These are phyloP conservation scores for Montipora sp. DNA, from an alignment of 64 coral and sea anemone genomes.

Conservation along the genomic window DNA sequence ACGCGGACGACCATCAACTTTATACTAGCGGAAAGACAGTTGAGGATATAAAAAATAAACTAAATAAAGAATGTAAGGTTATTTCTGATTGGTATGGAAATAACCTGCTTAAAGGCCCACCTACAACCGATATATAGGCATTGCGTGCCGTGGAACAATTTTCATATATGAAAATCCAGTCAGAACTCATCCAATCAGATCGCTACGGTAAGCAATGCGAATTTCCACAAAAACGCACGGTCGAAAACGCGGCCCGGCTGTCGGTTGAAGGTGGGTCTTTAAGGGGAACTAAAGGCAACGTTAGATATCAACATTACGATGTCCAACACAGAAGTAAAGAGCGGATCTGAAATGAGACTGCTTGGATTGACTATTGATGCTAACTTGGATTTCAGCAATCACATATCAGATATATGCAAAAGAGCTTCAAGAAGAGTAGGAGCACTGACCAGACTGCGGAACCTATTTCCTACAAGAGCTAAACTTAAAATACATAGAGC, in stretches of 20 bases:
- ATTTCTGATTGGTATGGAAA: slow-evolving; percentile 6
- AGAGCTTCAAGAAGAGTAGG: slow-evolving; percentile 30
- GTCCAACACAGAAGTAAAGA: too few species aligned
- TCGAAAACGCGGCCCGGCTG: too few species aligned
- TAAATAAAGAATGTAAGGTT: slow-evolving; percentile 20
- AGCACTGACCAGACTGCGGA: slow-evolving; percentile 32
- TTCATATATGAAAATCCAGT: too few species aligned
- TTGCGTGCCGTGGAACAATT: not conserved
- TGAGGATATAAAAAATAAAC: not conserved
- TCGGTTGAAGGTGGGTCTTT: too few species aligned
- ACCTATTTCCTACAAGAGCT: slow-evolving; percentile 16
- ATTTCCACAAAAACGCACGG: too few species aligned
- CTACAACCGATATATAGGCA: not conserved
- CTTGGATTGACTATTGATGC: slow-evolving; percentile 54
- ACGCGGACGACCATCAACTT: not conserved
- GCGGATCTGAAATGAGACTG: slow-evolving; percentile 8
- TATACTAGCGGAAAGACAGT: not conserved
- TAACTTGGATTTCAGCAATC: slow-evolving; percentile 22
- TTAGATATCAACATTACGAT: too few species aligned
- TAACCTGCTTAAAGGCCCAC: not conserved
- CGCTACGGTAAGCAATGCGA: too few species aligned
- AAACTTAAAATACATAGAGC: slow-evolving; percentile 11
- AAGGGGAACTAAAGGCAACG: not conserved
- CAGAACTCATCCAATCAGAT: too few species aligned
- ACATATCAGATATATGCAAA: slow-evolving; percentile 30